phyloP scores from a whole-genome alignment of 2,113 vertebrate genomes.

The Microcebus jonahi region DNA sequence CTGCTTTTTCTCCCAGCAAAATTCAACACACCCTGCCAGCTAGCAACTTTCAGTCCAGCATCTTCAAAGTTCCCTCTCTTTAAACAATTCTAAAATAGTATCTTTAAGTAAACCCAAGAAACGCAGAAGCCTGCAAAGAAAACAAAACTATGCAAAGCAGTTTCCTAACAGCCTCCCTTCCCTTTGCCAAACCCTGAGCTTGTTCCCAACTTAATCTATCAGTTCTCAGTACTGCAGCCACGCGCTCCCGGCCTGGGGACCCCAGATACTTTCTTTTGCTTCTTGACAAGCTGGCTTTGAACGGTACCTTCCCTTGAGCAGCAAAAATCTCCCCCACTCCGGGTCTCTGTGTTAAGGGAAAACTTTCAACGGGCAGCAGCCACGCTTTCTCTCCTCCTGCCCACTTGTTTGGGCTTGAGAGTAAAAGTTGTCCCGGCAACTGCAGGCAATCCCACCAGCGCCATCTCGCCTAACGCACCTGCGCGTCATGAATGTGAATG shows the following conservation, averaged over 20 bases:
- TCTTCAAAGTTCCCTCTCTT: background rate
- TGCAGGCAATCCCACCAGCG: background rate
- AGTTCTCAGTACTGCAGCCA: background rate
- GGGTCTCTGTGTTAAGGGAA: background rate
- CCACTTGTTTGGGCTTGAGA: background rate
- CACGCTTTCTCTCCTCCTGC: background rate
- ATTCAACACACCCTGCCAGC: constrained; percentile 46
- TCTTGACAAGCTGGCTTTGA: constrained; percentile 2
- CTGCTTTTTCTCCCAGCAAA: background rate
- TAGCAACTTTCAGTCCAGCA: background rate
- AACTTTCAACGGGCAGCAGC: background rate
- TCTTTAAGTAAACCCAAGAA: background rate
- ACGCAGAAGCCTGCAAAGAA: background rate
- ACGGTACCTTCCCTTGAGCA: background rate
- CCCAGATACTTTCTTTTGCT: background rate
- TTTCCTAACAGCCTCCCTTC: background rate
- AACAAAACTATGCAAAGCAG: background rate
- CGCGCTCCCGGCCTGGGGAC: background rate
- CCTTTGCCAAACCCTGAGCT: background rate
- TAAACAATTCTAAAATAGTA: background rate
- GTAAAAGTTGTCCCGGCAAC: too few relatives aligned
- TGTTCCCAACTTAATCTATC: background rate
- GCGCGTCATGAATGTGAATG: fast-evolving
- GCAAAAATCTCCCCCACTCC: background rate
- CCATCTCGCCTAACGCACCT: fast-evolving